Conservation (phyloP, 2,888 invertebrate species). For the Drosophila colorata region DNA sequence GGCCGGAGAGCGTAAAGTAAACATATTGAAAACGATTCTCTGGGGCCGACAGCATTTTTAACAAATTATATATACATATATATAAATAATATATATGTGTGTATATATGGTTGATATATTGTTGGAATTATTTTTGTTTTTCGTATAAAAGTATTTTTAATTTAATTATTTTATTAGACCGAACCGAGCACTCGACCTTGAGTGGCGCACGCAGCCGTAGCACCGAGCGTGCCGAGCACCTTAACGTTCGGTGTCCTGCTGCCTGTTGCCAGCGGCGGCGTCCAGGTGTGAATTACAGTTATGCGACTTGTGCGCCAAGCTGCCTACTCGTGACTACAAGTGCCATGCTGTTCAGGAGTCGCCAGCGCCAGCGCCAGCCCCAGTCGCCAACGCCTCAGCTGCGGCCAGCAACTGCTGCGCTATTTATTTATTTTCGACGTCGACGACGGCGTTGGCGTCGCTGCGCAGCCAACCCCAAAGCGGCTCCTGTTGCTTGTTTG, state of each 20-base stretch:
- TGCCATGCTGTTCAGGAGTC: slow-evolving; percentile 70
- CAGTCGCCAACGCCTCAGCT: slow-evolving; percentile 7
- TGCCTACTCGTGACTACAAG: slow-evolving; percentile 63
- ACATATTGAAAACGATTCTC: slow-evolving; percentile 82
- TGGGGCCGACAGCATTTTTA: slow-evolving; percentile 65
- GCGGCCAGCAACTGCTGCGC: slow-evolving; percentile 18
- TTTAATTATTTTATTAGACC: slow-evolving; percentile 43
- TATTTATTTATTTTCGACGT: slow-evolving; percentile 15
- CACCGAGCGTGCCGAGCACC: background rate
- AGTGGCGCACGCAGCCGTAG: slow-evolving; percentile 55
- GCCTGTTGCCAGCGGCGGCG: slow-evolving; percentile 6
- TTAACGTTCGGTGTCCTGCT: slow-evolving; percentile 17
- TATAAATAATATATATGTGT: slow-evolving; percentile 14
- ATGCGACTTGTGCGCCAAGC: slow-evolving; percentile 59
- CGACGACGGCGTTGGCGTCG: slow-evolving; percentile 4
- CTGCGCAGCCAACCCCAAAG: slow-evolving; percentile 49
- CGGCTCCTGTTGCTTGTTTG: slow-evolving; percentile 75
- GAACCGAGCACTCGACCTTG: slow-evolving; percentile 42
- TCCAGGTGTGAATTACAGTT: slow-evolving; percentile 64
- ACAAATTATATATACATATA: slow-evolving; percentile 5
- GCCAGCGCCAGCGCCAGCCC: slow-evolving; percentile 49
- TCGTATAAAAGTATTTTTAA: slow-evolving; percentile 37
- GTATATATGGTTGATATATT: slow-evolving; percentile 3
- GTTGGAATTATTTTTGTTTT: background rate
- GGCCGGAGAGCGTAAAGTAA: slow-evolving; percentile 82